Conservation (phyloP, 2,113 vertebrate species). For the Lanius ludovicianus region DNA sequence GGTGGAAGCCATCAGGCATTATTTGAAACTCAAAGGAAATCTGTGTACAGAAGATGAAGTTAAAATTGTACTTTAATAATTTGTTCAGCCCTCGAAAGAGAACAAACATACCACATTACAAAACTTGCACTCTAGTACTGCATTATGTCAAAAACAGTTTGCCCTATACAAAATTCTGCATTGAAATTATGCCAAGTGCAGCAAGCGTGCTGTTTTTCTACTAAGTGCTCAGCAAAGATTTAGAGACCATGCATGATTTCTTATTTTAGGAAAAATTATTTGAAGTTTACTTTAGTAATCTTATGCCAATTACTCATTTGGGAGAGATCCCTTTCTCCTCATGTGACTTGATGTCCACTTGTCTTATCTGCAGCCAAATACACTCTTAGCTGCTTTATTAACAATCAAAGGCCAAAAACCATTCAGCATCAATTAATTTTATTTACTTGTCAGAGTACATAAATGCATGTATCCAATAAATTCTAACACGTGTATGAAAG, state of each 20-base stretch:
- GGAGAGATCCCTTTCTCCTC: background rate
- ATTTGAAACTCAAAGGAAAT: background rate
- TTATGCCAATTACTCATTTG: slow-evolving; percentile 18
- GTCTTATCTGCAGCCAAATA: slow-evolving; percentile 4
- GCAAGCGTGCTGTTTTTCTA: slow-evolving; percentile 14
- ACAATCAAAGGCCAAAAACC: slow-evolving; percentile 21
- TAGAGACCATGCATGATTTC: background rate
- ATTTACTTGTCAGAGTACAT: slow-evolving; percentile 25
- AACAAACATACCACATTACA: background rate
- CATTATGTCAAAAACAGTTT: background rate
- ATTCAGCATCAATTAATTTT: slow-evolving; percentile 35
- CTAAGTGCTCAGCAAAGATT: slow-evolving; percentile 13
- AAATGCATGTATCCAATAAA: slow-evolving; percentile 1
- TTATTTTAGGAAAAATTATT: slow-evolving; percentile 35
- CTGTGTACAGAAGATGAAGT: background rate
- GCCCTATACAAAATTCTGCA: background rate
- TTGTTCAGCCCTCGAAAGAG: background rate
- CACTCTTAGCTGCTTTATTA: background rate
- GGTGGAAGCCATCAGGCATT: background rate
- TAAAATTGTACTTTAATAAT: background rate
- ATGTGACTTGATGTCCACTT: background rate
- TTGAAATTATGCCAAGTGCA: slow-evolving; percentile 29
- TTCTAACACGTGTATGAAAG: slow-evolving; percentile 15
- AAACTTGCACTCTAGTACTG: background rate
- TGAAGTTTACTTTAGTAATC: slow-evolving; percentile 11